Conservation (phyloP, 2,113 vertebrate genomes). For the Mus spicilegus region DNA sequence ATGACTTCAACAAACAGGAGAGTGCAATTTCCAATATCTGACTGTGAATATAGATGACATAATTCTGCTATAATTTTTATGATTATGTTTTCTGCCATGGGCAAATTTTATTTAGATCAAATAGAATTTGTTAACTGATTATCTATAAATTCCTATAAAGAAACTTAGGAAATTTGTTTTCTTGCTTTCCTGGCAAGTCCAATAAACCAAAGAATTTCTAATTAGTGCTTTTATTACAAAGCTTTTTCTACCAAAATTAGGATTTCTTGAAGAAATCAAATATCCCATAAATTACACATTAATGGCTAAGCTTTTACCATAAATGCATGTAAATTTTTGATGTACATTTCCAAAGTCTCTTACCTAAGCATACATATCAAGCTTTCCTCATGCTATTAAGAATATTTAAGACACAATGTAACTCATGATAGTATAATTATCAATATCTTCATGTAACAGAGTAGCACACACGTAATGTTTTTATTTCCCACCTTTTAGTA, state of each 20-base stretch:
- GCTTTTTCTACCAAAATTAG: not conserved
- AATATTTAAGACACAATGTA: not conserved
- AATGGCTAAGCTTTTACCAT: not conserved
- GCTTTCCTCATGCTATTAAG: not conserved
- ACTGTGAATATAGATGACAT: not conserved
- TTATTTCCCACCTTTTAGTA: not conserved
- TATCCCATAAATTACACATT: conserved; percentile 26
- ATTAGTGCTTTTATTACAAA: conserved; percentile 18
- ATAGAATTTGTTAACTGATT: conserved; percentile 24
- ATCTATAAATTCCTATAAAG: conserved; percentile 28
- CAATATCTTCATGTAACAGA: not conserved
- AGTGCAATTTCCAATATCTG: conserved; percentile 24
- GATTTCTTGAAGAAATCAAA: conserved; percentile 26
- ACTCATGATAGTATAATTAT: not conserved
- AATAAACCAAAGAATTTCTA: conserved; percentile 54
- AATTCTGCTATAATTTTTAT: conserved; percentile 31
- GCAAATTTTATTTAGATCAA: conserved; percentile 22
- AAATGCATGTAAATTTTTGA: not conserved
- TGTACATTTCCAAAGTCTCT: not conserved
- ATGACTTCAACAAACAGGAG: not conserved
- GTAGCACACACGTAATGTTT: not conserved
- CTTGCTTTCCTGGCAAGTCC: conserved; percentile 29
- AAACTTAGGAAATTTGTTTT: conserved; percentile 17
- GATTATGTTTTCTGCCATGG: not conserved
- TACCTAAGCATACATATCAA: not conserved